Percentiles rank a stretch among this genome's conserved stretches.
Evolutionary conservation across 2,888 invertebrate genomes (phyloP).

Genomic region (Onthophagus sagittarius): DNA sequence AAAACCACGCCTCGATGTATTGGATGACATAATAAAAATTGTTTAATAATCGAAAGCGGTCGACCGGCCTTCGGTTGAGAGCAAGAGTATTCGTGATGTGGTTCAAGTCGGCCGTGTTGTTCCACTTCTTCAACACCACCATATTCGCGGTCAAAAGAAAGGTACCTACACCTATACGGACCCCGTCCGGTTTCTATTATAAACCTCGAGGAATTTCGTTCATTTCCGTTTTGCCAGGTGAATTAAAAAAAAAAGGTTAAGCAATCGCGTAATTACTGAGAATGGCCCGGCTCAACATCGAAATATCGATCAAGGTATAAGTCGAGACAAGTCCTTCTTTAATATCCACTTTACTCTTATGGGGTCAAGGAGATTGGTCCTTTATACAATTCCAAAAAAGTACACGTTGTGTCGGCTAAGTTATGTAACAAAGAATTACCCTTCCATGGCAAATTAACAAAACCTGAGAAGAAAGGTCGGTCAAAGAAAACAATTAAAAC

Average conservation of each 20-base stretch:
- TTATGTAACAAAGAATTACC: neutral
- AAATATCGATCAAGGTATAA: neutral
- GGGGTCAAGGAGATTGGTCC: neutral
- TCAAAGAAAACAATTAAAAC: neutral
- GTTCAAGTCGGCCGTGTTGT: constrained; percentile 2
- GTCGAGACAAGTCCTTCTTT: neutral
- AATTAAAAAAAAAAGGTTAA: neutral
- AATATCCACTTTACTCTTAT: neutral
- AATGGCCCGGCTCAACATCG: neutral
- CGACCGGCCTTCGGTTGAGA: constrained; percentile 7
- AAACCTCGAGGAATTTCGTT: constrained; percentile 1
- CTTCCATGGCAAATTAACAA: neutral
- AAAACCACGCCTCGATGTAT: neutral
- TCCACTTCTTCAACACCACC: neutral
- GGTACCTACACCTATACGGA: neutral
- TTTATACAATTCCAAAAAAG: neutral
- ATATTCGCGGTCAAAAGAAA: constrained; percentile 6
- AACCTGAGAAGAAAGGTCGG: neutral
- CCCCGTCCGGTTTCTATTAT: neutral
- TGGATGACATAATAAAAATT: constrained; percentile 2
- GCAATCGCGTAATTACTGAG: neutral
- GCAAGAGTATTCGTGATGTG: constrained; percentile 8
- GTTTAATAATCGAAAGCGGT: constrained; percentile 7
- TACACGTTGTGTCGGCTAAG: neutral
- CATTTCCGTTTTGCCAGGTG: neutral